These are phyloP conservation scores for Phymorhynchus buccinoides DNA, from an alignment of 1,140 invertebrate genomes.

Conservation along the genomic window DNA sequence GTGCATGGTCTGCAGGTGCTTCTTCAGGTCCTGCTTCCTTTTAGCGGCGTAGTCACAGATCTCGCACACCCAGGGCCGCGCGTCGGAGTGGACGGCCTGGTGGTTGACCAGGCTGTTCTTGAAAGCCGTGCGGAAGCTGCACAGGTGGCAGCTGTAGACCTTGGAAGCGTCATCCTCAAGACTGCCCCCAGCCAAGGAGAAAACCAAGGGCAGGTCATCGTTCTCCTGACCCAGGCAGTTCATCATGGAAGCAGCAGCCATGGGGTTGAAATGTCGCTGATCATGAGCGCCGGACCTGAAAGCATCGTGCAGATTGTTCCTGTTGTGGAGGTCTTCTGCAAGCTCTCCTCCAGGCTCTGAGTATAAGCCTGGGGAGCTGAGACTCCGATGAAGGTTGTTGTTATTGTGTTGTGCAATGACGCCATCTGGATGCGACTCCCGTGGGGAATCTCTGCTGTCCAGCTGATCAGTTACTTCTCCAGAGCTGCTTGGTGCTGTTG, in stretches of 20 bases:
- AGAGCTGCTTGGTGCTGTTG: not conserved
- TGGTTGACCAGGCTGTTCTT: slow-evolving; percentile 54
- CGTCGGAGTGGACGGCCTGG: slow-evolving; percentile 55
- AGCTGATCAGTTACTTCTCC: not conserved
- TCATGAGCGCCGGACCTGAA: not conserved
- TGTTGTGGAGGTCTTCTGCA: not conserved
- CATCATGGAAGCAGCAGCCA: not conserved
- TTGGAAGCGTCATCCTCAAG: slow-evolving; percentile 30
- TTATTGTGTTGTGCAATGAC: not conserved
- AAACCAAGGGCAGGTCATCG: slow-evolving; percentile 26
- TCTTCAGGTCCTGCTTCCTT: slow-evolving; percentile 54
- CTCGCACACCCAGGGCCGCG: slow-evolving; percentile 49
- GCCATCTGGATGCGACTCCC: not conserved
- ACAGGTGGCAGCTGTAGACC: slow-evolving; percentile 50
- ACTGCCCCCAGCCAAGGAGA: not conserved
- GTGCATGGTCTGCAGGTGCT: slow-evolving; percentile 53
- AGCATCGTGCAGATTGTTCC: not conserved
- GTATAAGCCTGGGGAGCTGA: not conserved
- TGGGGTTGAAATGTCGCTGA: not conserved
- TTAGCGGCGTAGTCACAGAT: slow-evolving; percentile 58
- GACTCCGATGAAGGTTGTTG: not conserved
- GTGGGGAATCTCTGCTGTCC: not conserved
- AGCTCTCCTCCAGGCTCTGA: not conserved
- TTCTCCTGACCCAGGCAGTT: not conserved
- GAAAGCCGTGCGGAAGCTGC: slow-evolving; percentile 49